Evolutionary conservation across 2,888 invertebrate genomes (phyloP).

Genomic region (Polydrusus cervinus): DNA sequence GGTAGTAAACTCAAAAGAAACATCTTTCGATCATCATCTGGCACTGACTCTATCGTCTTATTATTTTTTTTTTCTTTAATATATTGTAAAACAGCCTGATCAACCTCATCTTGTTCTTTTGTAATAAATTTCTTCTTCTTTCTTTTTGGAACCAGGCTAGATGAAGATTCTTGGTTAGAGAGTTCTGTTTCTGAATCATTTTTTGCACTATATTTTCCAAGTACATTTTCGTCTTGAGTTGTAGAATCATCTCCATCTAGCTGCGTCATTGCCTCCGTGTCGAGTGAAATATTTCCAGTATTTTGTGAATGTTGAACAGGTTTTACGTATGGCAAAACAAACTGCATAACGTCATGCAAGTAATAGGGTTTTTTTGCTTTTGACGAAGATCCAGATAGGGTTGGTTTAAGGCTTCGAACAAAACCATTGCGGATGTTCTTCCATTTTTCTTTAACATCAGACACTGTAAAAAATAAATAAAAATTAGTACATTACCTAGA

Average conservation of each 20-base stretch:
- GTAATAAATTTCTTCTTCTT: background rate
- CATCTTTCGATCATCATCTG: background rate
- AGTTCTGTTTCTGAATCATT: no score
- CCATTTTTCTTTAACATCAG: no score
- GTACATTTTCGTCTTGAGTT: no score
- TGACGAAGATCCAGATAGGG: background rate
- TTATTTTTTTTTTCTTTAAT: background rate
- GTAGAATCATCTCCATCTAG: no score
- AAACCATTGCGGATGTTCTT: background rate
- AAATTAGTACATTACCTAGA: no score
- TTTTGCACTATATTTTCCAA: no score
- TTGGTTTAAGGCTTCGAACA: background rate
- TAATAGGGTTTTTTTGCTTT: background rate
- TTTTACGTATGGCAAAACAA: background rate
- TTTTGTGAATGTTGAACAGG: background rate
- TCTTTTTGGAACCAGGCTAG: background rate
- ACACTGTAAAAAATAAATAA: no score
- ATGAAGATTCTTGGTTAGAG: no score
- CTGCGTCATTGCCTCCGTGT: no score
- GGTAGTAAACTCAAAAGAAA: background rate
- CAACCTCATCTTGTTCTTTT: background rate
- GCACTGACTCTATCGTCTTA: background rate
- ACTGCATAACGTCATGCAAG: background rate
- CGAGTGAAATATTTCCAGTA: background rate
- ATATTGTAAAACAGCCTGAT: background rate